Evolutionary conservation across 2,888 invertebrate species (phyloP), one percentile per base, ranked within the genome.

Genomic region (Lasioglossum lativentre): DNA sequence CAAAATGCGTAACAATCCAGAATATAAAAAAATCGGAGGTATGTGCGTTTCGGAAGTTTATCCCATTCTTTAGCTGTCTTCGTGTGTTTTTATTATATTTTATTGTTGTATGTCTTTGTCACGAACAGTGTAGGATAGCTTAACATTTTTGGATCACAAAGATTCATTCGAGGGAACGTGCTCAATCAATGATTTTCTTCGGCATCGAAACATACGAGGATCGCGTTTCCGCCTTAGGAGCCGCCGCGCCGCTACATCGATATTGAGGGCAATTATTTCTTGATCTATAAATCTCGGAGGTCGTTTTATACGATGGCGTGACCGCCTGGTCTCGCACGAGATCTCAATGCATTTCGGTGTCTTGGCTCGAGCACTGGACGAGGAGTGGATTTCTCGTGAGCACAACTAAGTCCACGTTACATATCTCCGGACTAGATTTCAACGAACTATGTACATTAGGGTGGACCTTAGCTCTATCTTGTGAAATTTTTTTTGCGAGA

Each of bases 231-330:
- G 38, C 34, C 75, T 82, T 78, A 66, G 10, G 56, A 56, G 23
- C 56, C 82, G 82, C 72, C 16, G 38, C 6, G 38, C 19, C 40
- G 30, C 38, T 42, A 74, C 68, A 59, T 72, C 76, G 83, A 83
- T 79, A 78, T 85, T 34, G 82, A 47, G 85, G 75, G 82, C 86
- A 86, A 86, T 86, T 86, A 86, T 78, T 86, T 82, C 82, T 86
- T 75, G 78, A 80, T 80, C 78, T 80, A 86, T 87, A 83, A 87
- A 87, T 86, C 86, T 78, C 71, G 59, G 59, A 71, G 45, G 77
- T 77, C 71, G 87, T 83, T 86, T 81, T 83, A 83, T 73, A 78
- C 72, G 87, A 70, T 75, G 83, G 86, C 80, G 82, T 78, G 87
- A 86, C 87, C 83, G 75, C 78, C 71, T 71, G 80, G 77, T 78